These are phyloP conservation scores for Lophotriccus pileatus DNA, from an alignment of 2,797 vertebrate genomes.

Conservation along the genomic window DNA sequence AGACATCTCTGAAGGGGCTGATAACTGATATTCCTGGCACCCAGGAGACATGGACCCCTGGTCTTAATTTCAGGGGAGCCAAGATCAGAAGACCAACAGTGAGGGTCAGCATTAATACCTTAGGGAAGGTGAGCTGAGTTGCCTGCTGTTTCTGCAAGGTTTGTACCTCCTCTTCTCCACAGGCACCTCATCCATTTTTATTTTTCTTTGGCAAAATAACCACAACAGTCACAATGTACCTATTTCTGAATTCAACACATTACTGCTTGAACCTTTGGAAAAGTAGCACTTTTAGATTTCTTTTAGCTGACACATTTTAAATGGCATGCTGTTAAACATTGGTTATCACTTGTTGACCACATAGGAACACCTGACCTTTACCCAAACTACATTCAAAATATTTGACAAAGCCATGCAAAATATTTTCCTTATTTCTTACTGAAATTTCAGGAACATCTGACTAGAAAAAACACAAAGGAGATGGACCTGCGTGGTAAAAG, in stretches of 20 bases:
- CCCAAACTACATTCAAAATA: not conserved
- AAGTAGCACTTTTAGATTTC: not conserved
- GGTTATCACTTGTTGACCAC: not conserved
- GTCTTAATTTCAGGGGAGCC: not conserved
- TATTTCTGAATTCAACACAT: not conserved
- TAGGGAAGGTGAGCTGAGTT: not conserved
- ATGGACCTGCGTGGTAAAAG: not conserved
- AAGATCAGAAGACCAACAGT: not conserved
- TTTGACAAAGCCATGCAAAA: not conserved
- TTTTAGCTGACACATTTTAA: not conserved
- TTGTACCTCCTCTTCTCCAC: not conserved
- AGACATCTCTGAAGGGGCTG: not conserved
- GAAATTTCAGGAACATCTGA: not conserved
- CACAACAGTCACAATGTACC: not conserved
- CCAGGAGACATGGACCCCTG: not conserved
- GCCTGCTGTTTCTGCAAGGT: not conserved
- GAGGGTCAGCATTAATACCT: not conserved
- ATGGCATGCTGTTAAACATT: rapidly evolving
- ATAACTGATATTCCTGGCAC: not conserved
- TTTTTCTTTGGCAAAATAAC: not conserved
- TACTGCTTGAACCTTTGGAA: not conserved
- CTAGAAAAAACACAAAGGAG: not conserved
- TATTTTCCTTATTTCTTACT: not conserved
- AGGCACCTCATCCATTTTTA: not conserved
- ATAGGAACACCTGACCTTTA: not conserved